Evolutionary conservation across 2,888 invertebrate species (phyloP).

Genomic region (Himalopsyche japonica): DNA sequence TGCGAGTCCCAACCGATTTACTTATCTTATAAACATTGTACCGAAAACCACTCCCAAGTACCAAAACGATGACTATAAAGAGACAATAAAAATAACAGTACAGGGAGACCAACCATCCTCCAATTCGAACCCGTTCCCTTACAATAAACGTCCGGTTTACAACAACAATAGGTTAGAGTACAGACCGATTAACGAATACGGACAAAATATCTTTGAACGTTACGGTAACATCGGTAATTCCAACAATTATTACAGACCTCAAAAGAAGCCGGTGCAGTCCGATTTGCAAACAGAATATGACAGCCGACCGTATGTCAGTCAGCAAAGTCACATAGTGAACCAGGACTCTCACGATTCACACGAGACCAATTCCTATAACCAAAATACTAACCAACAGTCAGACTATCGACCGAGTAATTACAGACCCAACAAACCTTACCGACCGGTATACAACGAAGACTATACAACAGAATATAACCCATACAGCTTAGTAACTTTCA

Average conservation of each 20-base stretch:
- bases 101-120: constrained; percentile 27
- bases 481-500: constrained; percentile 57
- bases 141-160: constrained; percentile 31
- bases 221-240: constrained; percentile 50
- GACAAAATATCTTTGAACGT: constrained; percentile 41
- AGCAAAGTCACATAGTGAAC: not conserved
- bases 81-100: constrained; percentile 47
- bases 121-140: constrained; percentile 30
- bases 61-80: constrained; percentile 46
- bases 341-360: not conserved
- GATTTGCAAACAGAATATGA: not conserved
- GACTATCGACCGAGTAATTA: constrained; percentile 13
- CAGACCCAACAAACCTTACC: constrained; percentile 25
- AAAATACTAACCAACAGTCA: constrained; percentile 18
- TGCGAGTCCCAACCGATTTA: constrained; percentile 57
- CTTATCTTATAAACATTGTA: constrained; percentile 60
- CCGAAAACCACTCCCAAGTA: constrained; percentile 57
- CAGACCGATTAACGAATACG: constrained; percentile 26
- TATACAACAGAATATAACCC: constrained; percentile 50
- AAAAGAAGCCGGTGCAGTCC: constrained; percentile 5
- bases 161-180: constrained; percentile 38
- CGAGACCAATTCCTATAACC: not conserved
- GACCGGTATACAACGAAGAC: constrained; percentile 27
- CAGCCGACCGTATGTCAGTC: not conserved
- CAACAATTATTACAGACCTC: not conserved